Percentiles rank a stretch among this genome's conserved stretches.
These are phyloP conservation scores for Turdus rufiventris DNA, from an alignment of 2,113 vertebrate species.

Conservation along the genomic window DNA sequence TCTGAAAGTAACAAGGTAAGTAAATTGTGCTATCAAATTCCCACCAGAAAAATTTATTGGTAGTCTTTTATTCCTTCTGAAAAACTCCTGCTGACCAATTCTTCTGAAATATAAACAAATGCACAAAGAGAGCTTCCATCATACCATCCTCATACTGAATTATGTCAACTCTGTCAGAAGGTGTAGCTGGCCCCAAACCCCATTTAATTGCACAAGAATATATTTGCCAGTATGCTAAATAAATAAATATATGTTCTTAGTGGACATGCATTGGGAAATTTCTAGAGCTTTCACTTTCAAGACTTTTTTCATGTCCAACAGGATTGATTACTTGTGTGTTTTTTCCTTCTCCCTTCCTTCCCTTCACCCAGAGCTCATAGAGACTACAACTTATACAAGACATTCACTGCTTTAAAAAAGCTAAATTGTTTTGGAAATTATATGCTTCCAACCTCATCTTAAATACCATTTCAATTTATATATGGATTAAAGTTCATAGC, in stretches of 20 bases:
- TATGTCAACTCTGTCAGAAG: conserved; percentile 44
- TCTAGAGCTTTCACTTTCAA: conserved; percentile 48
- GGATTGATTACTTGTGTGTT: not conserved
- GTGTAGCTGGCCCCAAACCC: conserved; percentile 3
- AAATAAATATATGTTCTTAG: conserved; percentile 48
- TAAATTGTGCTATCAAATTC: conserved; percentile 20
- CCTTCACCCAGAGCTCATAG: not conserved
- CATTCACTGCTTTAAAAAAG: not conserved
- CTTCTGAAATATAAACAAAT: conserved; percentile 59
- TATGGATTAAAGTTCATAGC: not conserved
- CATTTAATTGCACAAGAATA: conserved; percentile 43
- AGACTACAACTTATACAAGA: not conserved
- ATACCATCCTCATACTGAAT: conserved; percentile 11
- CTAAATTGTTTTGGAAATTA: conserved; percentile 22
- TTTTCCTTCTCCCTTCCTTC: not conserved
- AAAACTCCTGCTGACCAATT: conserved; percentile 28
- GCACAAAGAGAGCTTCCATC: not conserved
- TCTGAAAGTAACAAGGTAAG: not conserved
- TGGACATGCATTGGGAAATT: not conserved
- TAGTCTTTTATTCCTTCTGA: conserved; percentile 38
- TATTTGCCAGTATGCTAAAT: conserved; percentile 45
- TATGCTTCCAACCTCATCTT: conserved; percentile 18
- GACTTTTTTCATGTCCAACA: not conserved
- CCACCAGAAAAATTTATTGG: conserved; percentile 5
- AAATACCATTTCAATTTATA: not conserved